Evolutionary conservation across 1,140 invertebrate genomes (phyloP).

Genomic region (Drosophila repletoides): DNA sequence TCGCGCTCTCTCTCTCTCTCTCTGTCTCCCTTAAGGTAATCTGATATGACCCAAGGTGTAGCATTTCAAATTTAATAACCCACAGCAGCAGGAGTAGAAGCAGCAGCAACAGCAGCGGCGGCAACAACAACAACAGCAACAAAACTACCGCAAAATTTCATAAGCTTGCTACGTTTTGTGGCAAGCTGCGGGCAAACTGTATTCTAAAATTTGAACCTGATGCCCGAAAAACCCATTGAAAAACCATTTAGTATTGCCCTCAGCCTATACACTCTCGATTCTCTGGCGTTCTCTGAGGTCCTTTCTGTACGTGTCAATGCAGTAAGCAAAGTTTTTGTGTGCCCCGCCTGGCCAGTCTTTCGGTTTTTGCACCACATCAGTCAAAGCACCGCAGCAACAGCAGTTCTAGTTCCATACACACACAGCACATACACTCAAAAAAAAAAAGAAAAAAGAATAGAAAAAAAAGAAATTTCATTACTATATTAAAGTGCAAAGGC

Average conservation of each 20-base stretch:
- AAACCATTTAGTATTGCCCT: conserved; percentile 66
- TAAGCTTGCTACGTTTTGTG: conserved; percentile 41
- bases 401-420: conserved; percentile 20
- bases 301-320: conserved; percentile 65
- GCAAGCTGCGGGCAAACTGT: conserved; percentile 52
- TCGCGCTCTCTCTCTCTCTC: no score
- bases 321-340: conserved; percentile 54
- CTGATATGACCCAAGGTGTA: conserved; percentile 73
- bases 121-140: conserved; percentile 6
- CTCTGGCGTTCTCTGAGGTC: background rate
- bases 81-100: conserved; percentile 36
- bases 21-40: conserved; percentile 63
- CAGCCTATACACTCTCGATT: conserved; percentile 21
- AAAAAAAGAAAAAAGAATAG: no score
- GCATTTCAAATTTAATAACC: conserved; percentile 81
- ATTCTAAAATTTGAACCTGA: conserved; percentile 9
- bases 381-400: conserved; percentile 70
- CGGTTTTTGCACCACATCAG: conserved; percentile 65
- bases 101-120: conserved; percentile 30
- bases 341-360: conserved; percentile 18
- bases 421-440: background rate
- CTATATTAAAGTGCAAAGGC: no score
- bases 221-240: conserved; percentile 56
- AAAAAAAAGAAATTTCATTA: no score
- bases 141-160: conserved; percentile 50